Percentiles rank a stretch among this genome's conserved stretches.
phyloP scores from a whole-genome alignment of 2,113 vertebrate genomes.

The Sturnira hondurensis region DNA sequence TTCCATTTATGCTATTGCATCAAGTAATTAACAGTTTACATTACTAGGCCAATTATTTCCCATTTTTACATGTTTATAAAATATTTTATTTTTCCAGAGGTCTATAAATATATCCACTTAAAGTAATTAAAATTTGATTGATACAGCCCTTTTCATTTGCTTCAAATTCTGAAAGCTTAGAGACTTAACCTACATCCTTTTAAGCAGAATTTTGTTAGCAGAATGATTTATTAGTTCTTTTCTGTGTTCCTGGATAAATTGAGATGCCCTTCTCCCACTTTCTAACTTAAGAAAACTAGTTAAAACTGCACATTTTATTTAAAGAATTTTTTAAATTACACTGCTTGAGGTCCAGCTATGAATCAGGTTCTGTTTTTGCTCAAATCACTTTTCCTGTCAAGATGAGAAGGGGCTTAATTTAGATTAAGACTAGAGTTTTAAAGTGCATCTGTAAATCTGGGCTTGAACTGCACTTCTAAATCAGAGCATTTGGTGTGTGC shows the following conservation, averaged over 20 bases:
- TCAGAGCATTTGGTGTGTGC: neutral
- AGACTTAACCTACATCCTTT: slow-evolving; percentile 14
- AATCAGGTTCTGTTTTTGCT: slow-evolving; percentile 21
- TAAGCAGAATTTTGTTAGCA: slow-evolving; percentile 15
- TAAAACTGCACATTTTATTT: neutral
- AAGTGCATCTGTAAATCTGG: neutral
- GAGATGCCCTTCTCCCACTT: neutral
- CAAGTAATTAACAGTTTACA: slow-evolving; percentile 13
- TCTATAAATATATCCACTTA: neutral
- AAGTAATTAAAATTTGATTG: slow-evolving; percentile 20
- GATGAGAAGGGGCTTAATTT: neutral
- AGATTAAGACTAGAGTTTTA: slow-evolving; percentile 32
- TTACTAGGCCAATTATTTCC: slow-evolving; percentile 39
- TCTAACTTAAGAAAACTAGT: neutral
- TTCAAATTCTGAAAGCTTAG: slow-evolving; percentile 6
- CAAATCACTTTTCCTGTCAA: slow-evolving; percentile 26
- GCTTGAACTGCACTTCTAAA: slow-evolving; percentile 20
- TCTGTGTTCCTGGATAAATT: neutral
- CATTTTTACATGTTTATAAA: slow-evolving; percentile 37
- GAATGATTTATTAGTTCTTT: neutral
- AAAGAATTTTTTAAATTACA: neutral
- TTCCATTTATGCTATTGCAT: slow-evolving; percentile 30
- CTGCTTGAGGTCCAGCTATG: neutral
- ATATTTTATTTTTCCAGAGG: slow-evolving; percentile 34
- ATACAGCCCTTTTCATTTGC: slow-evolving; percentile 9